Evolutionary conservation across 2,113 vertebrate species (phyloP).

Genomic region (Strix uralensis): DNA sequence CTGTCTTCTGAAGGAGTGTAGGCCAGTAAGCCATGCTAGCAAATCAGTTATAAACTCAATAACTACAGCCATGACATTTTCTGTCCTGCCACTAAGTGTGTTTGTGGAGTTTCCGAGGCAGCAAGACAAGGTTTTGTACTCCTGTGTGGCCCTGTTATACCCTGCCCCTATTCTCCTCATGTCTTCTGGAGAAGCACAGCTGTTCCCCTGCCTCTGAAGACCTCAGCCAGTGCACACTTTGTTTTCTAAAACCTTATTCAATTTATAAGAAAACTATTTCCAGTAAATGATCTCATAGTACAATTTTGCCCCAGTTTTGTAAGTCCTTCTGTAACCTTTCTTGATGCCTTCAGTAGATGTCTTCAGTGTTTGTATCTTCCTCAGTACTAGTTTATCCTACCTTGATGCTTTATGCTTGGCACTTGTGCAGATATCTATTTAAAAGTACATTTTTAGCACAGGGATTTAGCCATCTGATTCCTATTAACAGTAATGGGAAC

Average conservation of each 20-base stretch:
- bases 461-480: constrained; percentile 53
- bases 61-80: not conserved
- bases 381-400: not conserved
- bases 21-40: not conserved
- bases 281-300: not conserved
- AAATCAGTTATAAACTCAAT: not conserved
- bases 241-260: not conserved
- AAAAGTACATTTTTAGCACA: constrained; percentile 41
- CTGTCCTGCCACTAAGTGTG: not conserved
- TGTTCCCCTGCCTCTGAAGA: not conserved
- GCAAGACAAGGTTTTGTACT: not conserved
- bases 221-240: not conserved
- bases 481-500: constrained; percentile 54
- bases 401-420: constrained; percentile 3
- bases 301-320: not conserved
- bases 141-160: not conserved
- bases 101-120: not conserved
- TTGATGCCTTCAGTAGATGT: not conserved
- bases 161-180: not conserved
- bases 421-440: not conserved
- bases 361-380: not conserved
- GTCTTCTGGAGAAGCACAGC: not conserved
- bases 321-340: not conserved
- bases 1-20: not conserved
- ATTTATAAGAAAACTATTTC: not conserved